phyloP scores from a whole-genome alignment of 2,113 vertebrate genomes.

The Grallaria varia region DNA sequence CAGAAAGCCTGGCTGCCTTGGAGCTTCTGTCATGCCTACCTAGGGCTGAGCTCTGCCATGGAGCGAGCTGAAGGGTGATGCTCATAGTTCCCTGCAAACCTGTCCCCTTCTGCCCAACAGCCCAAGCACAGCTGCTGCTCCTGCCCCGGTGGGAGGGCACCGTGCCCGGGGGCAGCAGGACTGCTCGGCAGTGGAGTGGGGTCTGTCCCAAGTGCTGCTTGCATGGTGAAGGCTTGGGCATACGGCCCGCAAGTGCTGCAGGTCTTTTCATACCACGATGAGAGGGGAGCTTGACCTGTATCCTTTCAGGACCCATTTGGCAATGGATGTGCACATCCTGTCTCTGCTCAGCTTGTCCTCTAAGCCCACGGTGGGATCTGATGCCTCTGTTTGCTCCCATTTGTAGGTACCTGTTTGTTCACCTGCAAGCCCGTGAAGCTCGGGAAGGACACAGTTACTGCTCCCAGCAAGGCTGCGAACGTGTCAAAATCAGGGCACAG shows the following conservation, averaged over 20 bases:
- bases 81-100: neutral
- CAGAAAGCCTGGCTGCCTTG: neutral
- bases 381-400: neutral
- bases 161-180: fast-evolving
- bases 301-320: neutral
- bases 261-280: neutral
- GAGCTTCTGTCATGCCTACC: neutral
- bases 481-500: slow-evolving; percentile 7
- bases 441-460: slow-evolving; percentile 53
- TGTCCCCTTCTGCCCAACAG: neutral
- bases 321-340: neutral
- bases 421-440: slow-evolving; percentile 14
- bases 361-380: fast-evolving
- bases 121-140: neutral
- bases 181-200: neutral
- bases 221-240: neutral
- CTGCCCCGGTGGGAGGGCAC: neutral
- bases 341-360: neutral
- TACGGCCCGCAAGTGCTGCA: neutral
- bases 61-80: neutral
- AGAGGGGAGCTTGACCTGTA: neutral
- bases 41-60: neutral
- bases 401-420: slow-evolving; percentile 53
- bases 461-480: slow-evolving; percentile 58
- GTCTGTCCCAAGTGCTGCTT: fast-evolving